Evolutionary conservation across 2,888 invertebrate species (phyloP).

Genomic region (Polyommatus icarus): DNA sequence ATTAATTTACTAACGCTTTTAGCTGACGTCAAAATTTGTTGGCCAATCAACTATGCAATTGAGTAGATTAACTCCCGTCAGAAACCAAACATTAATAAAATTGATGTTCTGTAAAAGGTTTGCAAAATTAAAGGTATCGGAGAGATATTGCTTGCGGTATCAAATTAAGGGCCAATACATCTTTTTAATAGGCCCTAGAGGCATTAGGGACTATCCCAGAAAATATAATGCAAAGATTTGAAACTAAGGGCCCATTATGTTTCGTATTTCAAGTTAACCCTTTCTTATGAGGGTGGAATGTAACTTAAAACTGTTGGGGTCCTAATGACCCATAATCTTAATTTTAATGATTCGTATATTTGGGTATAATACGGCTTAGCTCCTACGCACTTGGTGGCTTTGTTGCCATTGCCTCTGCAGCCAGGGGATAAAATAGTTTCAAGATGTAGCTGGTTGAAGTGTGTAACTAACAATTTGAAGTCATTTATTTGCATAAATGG

Average conservation of each 20-base stretch:
- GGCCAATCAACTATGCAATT: too few relatives aligned
- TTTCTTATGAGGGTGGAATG: not conserved
- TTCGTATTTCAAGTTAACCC: constrained; percentile 15
- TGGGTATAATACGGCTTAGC: not conserved
- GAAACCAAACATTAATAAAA: not conserved
- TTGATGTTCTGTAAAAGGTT: not conserved
- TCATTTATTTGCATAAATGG: too few relatives aligned
- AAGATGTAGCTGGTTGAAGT: too few relatives aligned
- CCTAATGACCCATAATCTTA: constrained; percentile 11
- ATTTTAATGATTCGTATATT: constrained; percentile 23
- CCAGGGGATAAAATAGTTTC: not conserved
- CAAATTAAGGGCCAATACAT: constrained; percentile 6
- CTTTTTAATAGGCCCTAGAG: not conserved
- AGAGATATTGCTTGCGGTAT: constrained; percentile 5
- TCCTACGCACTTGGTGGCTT: not conserved
- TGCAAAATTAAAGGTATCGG: not conserved
- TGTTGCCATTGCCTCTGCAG: not conserved
- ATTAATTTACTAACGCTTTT: too few relatives aligned
- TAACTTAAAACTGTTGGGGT: constrained; percentile 20
- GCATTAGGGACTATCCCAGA: not conserved
- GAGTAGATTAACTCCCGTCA: too few relatives aligned
- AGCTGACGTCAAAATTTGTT: too few relatives aligned
- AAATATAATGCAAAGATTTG: constrained; percentile 4
- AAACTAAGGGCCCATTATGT: constrained; percentile 15
- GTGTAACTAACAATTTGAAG: not conserved